Base-by-base conservation (phyloP, 2,888 invertebrate species). In the Masnerella sp. region DNA sequence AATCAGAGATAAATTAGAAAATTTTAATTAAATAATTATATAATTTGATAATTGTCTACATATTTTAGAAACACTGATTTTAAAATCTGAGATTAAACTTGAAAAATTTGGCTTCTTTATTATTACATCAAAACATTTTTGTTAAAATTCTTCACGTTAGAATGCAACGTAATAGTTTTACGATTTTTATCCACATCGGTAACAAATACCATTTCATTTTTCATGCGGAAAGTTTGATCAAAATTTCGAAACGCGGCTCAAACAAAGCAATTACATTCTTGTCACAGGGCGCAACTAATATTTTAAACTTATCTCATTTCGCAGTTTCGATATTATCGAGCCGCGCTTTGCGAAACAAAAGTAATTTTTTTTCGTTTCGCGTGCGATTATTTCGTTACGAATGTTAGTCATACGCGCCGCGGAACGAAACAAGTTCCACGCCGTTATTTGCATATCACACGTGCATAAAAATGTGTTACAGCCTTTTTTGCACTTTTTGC, bases 301-400 rank as follows among this genome's bases (percentile, higher is more conserved):
- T 64, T 64, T 64, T 52, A 52, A 64, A 43, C 43, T 64, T 64
- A 64, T 54, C 64, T 54, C 52, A 54, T 64, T 64, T 54, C 45
- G 28, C 38, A 45, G 36, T 64, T 45, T 45, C 49, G 30, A 52
- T 43, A 42, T 14, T 17, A 45, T 64, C 52, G 43, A 54, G 36
- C 36, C 22, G 7, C 18, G 36, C 11, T 62, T 62, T 42, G 32
- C 8, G 5, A 18, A 49, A 61, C 51, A 28, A 28, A 62, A 51
- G 34, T 25, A 49, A 38, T 54, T 54, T 64, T n/a, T n/a, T 40
- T 45, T 14, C 22, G 8, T 42, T 45, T 43, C 11, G 12, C 9
- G 18, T 42, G 17, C 32, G 32, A 56, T 43, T 5, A 56, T 20
- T 30, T 25, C 8, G 15, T 30, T 42, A 18, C 28, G 38, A 40